Percentiles rank a stretch among this genome's conserved stretches.
Conservation (phyloP, 1,140 invertebrate species). For the Mycetomoellerius zeteki region DNA sequence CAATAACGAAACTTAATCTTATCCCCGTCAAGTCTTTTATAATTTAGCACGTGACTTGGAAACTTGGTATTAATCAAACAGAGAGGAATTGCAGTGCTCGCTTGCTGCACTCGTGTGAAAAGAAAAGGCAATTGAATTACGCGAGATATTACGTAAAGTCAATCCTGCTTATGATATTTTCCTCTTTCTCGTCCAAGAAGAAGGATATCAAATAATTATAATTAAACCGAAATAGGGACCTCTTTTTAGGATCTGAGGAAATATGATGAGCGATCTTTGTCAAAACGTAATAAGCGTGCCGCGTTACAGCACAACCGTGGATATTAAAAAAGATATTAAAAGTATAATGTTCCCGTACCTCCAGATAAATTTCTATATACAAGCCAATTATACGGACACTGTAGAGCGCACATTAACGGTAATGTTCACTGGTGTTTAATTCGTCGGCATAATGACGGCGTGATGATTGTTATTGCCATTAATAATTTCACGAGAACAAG, state of each 20-base stretch:
- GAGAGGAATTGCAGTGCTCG: not conserved
- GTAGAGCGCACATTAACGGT: not conserved
- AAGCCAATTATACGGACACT: not conserved
- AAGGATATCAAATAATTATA: not conserved
- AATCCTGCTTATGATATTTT: not conserved
- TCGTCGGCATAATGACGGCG: constrained; percentile 33
- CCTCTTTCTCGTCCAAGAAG: too few species aligned
- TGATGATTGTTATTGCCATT: constrained; percentile 49
- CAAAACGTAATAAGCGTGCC: constrained; percentile 26
- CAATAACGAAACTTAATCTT: not conserved
- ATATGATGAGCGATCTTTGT: constrained; percentile 11
- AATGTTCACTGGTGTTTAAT: constrained; percentile 31
- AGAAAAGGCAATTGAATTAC: not conserved
- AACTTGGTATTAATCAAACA: constrained; percentile 3
- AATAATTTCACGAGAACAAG: constrained; percentile 40
- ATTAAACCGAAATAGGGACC: constrained; percentile 1
- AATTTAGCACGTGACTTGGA: not conserved
- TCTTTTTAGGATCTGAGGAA: not conserved
- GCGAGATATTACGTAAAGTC: not conserved
- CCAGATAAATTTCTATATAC: constrained; percentile 17
- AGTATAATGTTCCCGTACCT: not conserved
- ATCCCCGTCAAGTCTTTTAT: not conserved
- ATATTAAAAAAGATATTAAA: constrained; percentile 49
- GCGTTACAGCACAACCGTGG: not conserved
- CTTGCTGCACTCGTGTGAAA: not conserved